Evolutionary conservation across 2,797 vertebrate genomes (phyloP).

Genomic region (Channallabes apus): DNA sequence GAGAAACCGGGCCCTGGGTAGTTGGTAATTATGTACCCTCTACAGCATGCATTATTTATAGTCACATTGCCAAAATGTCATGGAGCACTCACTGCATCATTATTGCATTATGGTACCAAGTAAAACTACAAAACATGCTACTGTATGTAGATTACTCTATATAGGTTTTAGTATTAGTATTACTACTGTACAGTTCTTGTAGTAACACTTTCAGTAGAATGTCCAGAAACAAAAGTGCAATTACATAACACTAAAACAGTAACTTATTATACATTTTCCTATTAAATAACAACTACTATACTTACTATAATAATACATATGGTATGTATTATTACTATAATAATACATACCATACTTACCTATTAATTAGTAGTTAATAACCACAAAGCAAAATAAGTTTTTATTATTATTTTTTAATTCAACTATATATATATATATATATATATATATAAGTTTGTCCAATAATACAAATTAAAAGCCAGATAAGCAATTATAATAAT

Average conservation of each 20-base stretch:
- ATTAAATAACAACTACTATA: neutral
- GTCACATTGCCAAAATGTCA: neutral
- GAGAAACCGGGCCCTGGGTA: too few species aligned
- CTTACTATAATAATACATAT: too few species aligned
- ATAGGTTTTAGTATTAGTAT: neutral
- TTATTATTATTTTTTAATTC: neutral
- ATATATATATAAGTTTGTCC: neutral
- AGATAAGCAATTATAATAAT: neutral
- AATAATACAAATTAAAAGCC: neutral
- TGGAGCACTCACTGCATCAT: neutral
- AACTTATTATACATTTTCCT: neutral
- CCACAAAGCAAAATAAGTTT: neutral
- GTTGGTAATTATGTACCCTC: neutral
- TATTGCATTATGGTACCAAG: neutral
- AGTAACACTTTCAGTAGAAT: neutral
- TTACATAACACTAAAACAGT: neutral
- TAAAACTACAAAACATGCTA: neutral
- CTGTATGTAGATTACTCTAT: neutral
- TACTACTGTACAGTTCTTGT: neutral
- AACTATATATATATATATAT: neutral
- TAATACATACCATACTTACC: neutral
- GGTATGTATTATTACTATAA: too few species aligned
- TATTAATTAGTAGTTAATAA: neutral
- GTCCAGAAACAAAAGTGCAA: neutral
- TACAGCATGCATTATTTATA: neutral